A percentile compares a stretch with the other conserved stretches of the same genome.
phyloP scores from a whole-genome alignment of 2,113 vertebrate genomes.

The Saccopteryx leptura region DNA sequence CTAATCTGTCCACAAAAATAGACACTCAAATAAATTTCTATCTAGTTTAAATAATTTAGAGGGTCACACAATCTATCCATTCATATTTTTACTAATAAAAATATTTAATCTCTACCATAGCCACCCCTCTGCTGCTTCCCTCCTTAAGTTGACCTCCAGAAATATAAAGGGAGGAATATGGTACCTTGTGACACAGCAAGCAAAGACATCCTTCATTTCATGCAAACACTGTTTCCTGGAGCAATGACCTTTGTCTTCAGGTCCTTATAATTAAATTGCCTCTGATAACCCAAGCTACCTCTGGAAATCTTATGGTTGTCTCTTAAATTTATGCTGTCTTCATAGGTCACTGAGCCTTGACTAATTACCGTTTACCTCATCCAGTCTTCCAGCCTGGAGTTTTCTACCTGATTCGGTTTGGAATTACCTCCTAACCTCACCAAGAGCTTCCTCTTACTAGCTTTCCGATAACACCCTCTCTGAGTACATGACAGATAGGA shows the following conservation, averaged over 20 bases:
- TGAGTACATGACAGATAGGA: neutral
- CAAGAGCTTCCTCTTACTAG: neutral
- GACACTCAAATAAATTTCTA: neutral
- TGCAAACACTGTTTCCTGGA: neutral
- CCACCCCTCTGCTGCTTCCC: neutral
- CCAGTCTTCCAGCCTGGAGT: neutral
- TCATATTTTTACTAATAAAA: conserved; percentile 8
- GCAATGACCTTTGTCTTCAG: neutral
- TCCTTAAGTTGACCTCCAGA: neutral
- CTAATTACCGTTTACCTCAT: neutral
- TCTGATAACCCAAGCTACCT: neutral
- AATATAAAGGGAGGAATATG: neutral
- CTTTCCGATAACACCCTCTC: neutral
- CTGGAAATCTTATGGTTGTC: neutral
- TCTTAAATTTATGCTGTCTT: neutral
- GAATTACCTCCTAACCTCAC: neutral
- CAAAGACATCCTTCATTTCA: neutral
- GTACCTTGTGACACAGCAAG: neutral
- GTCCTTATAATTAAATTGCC: neutral
- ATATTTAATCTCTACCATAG: neutral
- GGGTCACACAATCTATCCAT: neutral
- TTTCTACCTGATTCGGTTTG: neutral
- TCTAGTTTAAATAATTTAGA: neutral
- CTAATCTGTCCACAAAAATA: neutral
- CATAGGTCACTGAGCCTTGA: neutral